phyloP scores from a whole-genome alignment of 2,113 vertebrate genomes.

The Nycticebus coucang region DNA sequence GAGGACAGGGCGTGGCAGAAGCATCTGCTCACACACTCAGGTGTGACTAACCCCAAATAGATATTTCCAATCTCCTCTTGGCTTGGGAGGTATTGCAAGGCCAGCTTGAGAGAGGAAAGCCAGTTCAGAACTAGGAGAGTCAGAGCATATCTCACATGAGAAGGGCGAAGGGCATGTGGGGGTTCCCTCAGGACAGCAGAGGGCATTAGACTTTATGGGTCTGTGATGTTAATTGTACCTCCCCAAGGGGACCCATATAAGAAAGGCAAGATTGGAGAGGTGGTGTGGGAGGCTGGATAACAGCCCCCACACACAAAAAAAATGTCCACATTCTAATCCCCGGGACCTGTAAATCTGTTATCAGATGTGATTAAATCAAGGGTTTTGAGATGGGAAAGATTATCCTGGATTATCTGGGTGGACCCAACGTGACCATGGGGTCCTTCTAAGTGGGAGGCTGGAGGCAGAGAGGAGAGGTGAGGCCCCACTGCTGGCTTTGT shows the following conservation, averaged over 20 bases:
- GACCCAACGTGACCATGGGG: neutral
- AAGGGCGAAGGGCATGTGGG: too few relatives aligned
- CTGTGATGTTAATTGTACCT: neutral
- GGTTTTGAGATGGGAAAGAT: neutral
- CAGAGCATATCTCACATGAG: neutral
- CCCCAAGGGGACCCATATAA: neutral
- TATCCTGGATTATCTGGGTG: neutral
- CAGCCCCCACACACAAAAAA: neutral
- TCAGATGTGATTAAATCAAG: neutral
- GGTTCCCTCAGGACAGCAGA: neutral
- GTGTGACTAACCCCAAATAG: neutral
- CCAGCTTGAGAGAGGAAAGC: neutral
- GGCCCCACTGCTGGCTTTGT: neutral
- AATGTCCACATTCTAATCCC: neutral
- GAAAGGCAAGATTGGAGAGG: neutral
- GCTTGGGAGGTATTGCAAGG: neutral
- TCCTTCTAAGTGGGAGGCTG: neutral
- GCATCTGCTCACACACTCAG: neutral
- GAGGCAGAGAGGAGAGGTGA: neutral
- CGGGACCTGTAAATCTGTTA: neutral
- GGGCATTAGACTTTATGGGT: rapidly evolving
- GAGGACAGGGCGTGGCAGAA: neutral
- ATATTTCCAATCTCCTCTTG: neutral
- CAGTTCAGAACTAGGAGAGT: neutral
- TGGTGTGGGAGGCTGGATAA: neutral